Percentiles rank a stretch among this genome's conserved stretches.
These are phyloP conservation scores for Druceiella hillmani DNA, from an alignment of 2,888 invertebrate species.

Conservation along the genomic window DNA sequence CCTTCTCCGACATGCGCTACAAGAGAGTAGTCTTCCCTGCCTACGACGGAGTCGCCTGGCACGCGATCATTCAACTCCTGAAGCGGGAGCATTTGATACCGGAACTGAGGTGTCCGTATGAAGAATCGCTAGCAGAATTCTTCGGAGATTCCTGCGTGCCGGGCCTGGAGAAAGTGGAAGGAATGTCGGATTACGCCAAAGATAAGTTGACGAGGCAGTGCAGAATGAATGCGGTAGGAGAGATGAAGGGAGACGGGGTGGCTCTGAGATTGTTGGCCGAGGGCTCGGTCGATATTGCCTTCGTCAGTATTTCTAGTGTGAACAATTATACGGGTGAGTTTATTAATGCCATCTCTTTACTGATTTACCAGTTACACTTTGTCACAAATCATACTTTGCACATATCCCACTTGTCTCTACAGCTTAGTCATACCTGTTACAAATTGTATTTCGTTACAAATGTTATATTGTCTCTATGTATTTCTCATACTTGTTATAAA, in stretches of 20 bases:
- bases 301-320: conserved; percentile 59
- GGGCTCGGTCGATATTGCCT: conserved; percentile 71
- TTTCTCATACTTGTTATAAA: too few relatives aligned
- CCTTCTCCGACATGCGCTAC: conserved; percentile 60
- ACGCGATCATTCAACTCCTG: conserved; percentile 40
- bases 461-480: too few relatives aligned
- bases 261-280: conserved; percentile 63
- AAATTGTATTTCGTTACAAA: too few relatives aligned
- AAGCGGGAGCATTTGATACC: too few relatives aligned
- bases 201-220: conserved; percentile 29
- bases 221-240: conserved; percentile 30
- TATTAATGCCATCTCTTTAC: conserved; percentile 6
- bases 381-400: conserved; percentile 7
- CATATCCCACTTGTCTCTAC: too few relatives aligned
- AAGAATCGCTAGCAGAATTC: conserved; percentile 45
- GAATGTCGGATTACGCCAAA: conserved; percentile 24
- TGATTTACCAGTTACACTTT: neutral
- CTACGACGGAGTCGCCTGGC: conserved; percentile 69
- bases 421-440: too few relatives aligned
- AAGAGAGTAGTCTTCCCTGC: conserved; percentile 75
- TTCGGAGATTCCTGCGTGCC: conserved; percentile 65
- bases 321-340: conserved; percentile 55
- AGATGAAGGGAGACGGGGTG: conserved; percentile 52
- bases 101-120: conserved; percentile 38
- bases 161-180: conserved; percentile 30